Conservation (phyloP, 2,797 vertebrate species). For the Pelobates cultripes region DNA sequence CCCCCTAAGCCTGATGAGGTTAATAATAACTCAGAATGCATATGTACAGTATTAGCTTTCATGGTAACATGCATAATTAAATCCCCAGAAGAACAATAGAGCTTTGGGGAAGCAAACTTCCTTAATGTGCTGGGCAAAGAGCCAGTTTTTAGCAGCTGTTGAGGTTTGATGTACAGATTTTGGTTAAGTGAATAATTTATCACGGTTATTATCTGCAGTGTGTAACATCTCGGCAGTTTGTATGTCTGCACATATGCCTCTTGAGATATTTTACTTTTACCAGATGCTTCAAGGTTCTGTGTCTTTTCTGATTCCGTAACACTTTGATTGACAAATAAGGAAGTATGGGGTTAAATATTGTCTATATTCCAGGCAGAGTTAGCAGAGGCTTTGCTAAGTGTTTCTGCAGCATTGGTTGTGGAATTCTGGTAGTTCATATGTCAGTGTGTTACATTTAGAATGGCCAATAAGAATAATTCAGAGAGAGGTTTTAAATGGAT, state of each 20-base stretch:
- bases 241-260: slow-evolving; percentile 71
- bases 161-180: slow-evolving; percentile 76
- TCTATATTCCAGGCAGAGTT: background rate
- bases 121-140: slow-evolving; percentile 73
- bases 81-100: slow-evolving; percentile 73
- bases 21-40: slow-evolving; percentile 76
- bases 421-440: background rate
- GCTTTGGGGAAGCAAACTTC: slow-evolving; percentile 77
- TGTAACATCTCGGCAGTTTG: slow-evolving; percentile 70
- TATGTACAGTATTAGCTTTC: slow-evolving; percentile 77
- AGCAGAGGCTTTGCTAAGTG: background rate
- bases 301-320: slow-evolving; percentile 63
- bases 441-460: background rate
- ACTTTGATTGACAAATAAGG: slow-evolving; percentile 1
- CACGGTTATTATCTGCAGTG: slow-evolving; percentile 73
- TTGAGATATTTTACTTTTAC: slow-evolving; percentile 67
- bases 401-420: background rate
- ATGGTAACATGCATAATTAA: slow-evolving; percentile 78
- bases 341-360: slow-evolving; percentile 51
- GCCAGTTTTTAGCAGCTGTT: slow-evolving; percentile 76
- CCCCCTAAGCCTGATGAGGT: slow-evolving; percentile 70
- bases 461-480: background rate
- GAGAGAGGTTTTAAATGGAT: background rate
- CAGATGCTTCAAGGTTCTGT: slow-evolving; percentile 72
- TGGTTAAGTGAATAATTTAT: slow-evolving; percentile 79